Conservation (phyloP, 2,888 invertebrate species). For the Sceliomorpha sp. region DNA sequence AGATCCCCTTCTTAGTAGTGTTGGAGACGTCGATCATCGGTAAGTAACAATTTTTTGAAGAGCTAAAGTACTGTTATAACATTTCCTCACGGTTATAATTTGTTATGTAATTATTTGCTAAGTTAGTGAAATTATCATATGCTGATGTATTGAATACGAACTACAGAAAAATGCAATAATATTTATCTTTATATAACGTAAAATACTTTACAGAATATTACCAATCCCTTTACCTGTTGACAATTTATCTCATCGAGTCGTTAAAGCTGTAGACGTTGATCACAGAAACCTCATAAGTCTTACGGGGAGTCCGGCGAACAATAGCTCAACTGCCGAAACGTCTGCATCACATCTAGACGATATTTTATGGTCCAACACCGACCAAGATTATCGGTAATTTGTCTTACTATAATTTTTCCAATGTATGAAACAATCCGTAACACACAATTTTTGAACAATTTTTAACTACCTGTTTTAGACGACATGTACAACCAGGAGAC, state of each 20-base stretch:
- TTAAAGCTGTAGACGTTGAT: conserved; percentile 85
- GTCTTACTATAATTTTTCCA: too few relatives aligned
- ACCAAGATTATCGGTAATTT: conserved; percentile 77
- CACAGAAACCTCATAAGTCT: conserved; percentile 92
- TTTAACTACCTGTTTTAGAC: too few relatives aligned
- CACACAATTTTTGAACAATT: too few relatives aligned
- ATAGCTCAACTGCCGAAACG: conserved; percentile 65
- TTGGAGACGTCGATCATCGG: conserved; percentile 78
- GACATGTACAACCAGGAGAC: conserved; percentile 81
- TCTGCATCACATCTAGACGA: conserved; percentile 61
- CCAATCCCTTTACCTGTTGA: conserved; percentile 73
- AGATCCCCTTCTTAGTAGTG: conserved; percentile 73
- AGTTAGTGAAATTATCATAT: too few relatives aligned
- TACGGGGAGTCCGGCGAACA: conserved; percentile 86
- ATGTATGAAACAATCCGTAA: too few relatives aligned
- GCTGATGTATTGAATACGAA: too few relatives aligned
- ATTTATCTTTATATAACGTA: neutral
- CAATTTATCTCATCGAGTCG: conserved; percentile 73
- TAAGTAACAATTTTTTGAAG: conserved; percentile 38
- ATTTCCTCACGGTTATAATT: too few relatives aligned
- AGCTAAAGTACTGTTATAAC: too few relatives aligned
- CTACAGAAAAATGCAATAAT: too few relatives aligned
- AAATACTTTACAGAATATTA: conserved; percentile 63
- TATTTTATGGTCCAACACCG: conserved; percentile 72
- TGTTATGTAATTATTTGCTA: conserved; percentile 1